These are phyloP conservation scores for Tenthredo distinguenda DNA, from an alignment of 2,888 invertebrate genomes.

Conservation along the genomic window DNA sequence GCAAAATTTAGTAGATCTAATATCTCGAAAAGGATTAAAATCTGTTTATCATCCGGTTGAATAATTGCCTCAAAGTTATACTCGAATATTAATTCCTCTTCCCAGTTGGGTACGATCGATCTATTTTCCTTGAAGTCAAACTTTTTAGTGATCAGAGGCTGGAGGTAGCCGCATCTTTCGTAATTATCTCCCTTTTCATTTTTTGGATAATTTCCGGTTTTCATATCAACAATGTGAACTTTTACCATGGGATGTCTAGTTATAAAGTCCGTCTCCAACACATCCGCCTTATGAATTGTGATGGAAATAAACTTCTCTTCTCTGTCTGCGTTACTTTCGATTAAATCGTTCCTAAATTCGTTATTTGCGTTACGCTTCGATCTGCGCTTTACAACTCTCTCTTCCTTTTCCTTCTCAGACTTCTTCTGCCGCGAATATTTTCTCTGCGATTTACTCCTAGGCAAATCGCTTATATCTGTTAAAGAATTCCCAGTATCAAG, in stretches of 20 bases:
- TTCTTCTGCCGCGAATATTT: background rate
- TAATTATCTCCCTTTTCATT: constrained; percentile 65
- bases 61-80: constrained; percentile 78
- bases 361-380: constrained; percentile 45
- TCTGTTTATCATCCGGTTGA: constrained; percentile 65
- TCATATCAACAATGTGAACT: constrained; percentile 81
- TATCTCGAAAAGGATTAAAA: constrained; percentile 78
- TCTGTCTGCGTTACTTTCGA: constrained; percentile 11
- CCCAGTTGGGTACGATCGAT: constrained; percentile 81
- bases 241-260: constrained; percentile 83
- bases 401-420: background rate
- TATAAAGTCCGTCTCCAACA: constrained; percentile 81
- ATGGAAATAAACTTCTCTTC: constrained; percentile 78
- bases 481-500: constrained; percentile 53
- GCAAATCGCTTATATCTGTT: constrained; percentile 20
- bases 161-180: constrained; percentile 77
- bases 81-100: constrained; percentile 84
- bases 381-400: background rate
- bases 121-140: constrained; percentile 81
- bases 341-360: constrained; percentile 55
- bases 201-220: constrained; percentile 80
- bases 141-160: constrained; percentile 82
- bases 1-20: constrained; percentile 74
- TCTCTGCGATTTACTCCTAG: background rate
- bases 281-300: constrained; percentile 81